phyloP scores from a whole-genome alignment of 2,888 invertebrate species.

The Lasioglossum leucozonium region DNA sequence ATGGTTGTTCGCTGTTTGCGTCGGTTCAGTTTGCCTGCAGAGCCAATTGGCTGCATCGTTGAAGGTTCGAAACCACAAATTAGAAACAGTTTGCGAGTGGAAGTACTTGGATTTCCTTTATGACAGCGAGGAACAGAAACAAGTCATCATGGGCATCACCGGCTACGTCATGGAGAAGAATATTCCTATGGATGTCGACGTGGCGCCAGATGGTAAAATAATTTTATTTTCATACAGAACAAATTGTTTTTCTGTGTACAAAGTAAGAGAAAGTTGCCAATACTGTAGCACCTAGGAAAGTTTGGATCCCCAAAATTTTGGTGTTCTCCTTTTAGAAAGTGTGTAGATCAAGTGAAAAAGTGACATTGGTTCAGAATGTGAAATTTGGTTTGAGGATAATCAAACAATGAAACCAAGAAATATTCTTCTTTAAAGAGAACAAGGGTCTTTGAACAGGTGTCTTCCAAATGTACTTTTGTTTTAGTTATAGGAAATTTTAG shows the following conservation, averaged over 20 bases:
- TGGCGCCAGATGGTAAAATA: not conserved
- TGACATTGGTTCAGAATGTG: too few relatives aligned
- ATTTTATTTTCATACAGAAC: not conserved
- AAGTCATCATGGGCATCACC: conserved; percentile 88
- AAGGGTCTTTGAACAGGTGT: too few relatives aligned
- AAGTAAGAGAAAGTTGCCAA: not conserved
- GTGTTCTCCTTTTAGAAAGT: too few relatives aligned
- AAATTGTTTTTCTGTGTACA: accelerated
- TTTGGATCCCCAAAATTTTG: too few relatives aligned
- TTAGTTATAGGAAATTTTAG: too few relatives aligned
- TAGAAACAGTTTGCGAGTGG: conserved; percentile 86
- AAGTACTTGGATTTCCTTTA: conserved; percentile 90
- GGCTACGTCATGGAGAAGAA: conserved; percentile 64
- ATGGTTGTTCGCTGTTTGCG: not conserved
- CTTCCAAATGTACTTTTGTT: too few relatives aligned
- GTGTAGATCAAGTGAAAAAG: too few relatives aligned
- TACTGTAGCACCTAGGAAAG: conserved; percentile 58
- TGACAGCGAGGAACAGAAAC: conserved; percentile 85
- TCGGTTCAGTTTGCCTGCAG: not conserved
- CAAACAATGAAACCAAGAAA: too few relatives aligned
- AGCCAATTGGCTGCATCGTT: too few relatives aligned
- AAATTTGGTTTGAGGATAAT: too few relatives aligned
- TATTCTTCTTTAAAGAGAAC: too few relatives aligned
- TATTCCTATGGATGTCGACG: conserved; percentile 73
- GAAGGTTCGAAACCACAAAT: not conserved